These are phyloP conservation scores for Oreochromis tanganicae DNA, from an alignment of 2,113 vertebrate species.

Conservation along the genomic window DNA sequence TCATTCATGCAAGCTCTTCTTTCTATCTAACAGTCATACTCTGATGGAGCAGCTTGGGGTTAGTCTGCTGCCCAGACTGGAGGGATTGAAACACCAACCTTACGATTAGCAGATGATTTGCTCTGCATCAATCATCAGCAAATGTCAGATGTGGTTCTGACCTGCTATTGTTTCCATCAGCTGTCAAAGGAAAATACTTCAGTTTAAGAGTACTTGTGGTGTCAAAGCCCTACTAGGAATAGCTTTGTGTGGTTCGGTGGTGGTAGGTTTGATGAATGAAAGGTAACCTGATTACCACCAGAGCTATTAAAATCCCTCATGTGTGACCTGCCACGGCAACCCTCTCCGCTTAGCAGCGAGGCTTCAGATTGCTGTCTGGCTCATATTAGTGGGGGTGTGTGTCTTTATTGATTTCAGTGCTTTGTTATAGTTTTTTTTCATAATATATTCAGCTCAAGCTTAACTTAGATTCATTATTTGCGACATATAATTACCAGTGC, in stretches of 20 bases:
- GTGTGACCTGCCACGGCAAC: slow-evolving; percentile 57
- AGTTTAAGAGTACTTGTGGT: slow-evolving; percentile 41
- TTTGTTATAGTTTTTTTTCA: not conserved
- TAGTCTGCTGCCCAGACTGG: not conserved
- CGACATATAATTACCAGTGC: slow-evolving; percentile 14
- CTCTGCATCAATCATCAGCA: not conserved
- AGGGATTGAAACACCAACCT: not conserved
- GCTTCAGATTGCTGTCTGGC: slow-evolving; percentile 30
- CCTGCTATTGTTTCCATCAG: slow-evolving; percentile 59
- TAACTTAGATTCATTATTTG: slow-evolving; percentile 1
- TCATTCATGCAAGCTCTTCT: not conserved
- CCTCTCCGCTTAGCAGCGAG: slow-evolving; percentile 20
- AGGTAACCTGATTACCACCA: slow-evolving; percentile 61
- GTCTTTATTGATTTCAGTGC: slow-evolving; percentile 49
- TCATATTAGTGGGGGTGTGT: slow-evolving; percentile 34
- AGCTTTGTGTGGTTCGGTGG: slow-evolving; percentile 43
- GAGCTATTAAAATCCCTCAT: slow-evolving; percentile 70
- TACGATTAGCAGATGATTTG: not conserved
- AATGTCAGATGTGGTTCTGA: not conserved
- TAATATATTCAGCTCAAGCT: not conserved
- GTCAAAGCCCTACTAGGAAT: slow-evolving; percentile 32
- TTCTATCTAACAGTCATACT: not conserved
- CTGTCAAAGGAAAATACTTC: slow-evolving; percentile 55
- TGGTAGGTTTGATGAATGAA: slow-evolving; percentile 51
- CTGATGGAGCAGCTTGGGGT: not conserved